phyloP scores from a whole-genome alignment of 2,888 invertebrate genomes.

The Erebia palarica region DNA sequence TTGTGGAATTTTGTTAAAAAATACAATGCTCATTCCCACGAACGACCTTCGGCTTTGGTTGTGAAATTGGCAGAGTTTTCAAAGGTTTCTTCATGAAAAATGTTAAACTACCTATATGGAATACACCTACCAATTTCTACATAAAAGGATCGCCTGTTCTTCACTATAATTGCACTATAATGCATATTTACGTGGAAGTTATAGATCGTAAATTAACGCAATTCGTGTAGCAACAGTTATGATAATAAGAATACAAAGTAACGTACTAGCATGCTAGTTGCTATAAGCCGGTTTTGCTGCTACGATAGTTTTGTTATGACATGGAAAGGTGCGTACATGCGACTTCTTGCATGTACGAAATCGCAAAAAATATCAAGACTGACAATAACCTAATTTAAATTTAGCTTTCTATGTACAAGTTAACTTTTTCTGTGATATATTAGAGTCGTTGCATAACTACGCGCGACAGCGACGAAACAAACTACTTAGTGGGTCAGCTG shows the following conservation, averaged over 20 bases:
- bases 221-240: constrained; percentile 11
- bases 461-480: too few species aligned
- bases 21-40: too few species aligned
- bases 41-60: too few species aligned
- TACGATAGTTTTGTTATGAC: constrained; percentile 7
- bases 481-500: too few species aligned
- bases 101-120: too few species aligned
- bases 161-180: too few species aligned
- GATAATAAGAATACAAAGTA: constrained; percentile 15
- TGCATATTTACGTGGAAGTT: not conserved
- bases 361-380: not conserved
- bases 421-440: too few species aligned
- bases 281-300: constrained; percentile 11
- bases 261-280: constrained; percentile 1
- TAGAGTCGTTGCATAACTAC: too few species aligned
- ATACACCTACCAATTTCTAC: not conserved
- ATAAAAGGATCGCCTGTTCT: not conserved
- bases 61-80: too few species aligned
- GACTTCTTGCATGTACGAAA: not conserved
- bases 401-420: not conserved
- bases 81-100: too few species aligned
- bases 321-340: not conserved
- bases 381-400: not conserved
- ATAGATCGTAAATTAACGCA: constrained; percentile 10
- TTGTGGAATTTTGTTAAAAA: too few species aligned